Conservation (phyloP, 1,140 invertebrate species). For the Psilanteris sp. region DNA sequence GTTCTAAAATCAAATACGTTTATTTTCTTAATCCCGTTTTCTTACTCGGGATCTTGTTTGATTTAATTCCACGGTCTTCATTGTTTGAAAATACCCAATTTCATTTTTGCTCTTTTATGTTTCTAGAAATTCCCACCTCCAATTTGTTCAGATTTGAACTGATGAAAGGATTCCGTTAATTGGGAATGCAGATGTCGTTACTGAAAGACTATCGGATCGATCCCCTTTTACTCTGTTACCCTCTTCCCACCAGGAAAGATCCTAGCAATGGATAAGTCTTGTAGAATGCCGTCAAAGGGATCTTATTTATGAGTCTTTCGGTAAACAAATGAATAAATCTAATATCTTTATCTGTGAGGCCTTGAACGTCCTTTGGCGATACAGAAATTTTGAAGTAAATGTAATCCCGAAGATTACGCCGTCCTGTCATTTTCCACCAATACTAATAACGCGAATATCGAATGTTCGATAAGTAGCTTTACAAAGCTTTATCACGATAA, state of each 20-base stretch:
- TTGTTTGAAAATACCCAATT: conserved; percentile 71
- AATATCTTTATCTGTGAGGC: conserved; percentile 69
- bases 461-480: conserved; percentile 53
- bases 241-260: conserved; percentile 68
- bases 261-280: conserved; percentile 75
- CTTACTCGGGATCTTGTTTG: conserved; percentile 50
- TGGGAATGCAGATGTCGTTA: conserved; percentile 77
- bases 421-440: conserved; percentile 39
- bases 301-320: conserved; percentile 80
- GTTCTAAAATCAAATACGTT: conserved; percentile 50
- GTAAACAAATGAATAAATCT: conserved; percentile 80
- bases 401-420: conserved; percentile 55
- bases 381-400: conserved; percentile 36
- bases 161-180: conserved; percentile 77
- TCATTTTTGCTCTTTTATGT: conserved; percentile 54
- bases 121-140: conserved; percentile 54
- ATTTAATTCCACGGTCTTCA: conserved; percentile 54
- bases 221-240: conserved; percentile 62
- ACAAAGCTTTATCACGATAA: conserved; percentile 45
- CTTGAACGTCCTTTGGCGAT: conserved; percentile 55
- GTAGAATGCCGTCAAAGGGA: conserved; percentile 77
- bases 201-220: conserved; percentile 73
- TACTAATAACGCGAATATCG: conserved; percentile 58
- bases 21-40: conserved; percentile 51
- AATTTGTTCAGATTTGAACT: conserved; percentile 60